Evolutionary conservation across 2,888 invertebrate genomes (phyloP).

Genomic region (Orthonevra nobilis): DNA sequence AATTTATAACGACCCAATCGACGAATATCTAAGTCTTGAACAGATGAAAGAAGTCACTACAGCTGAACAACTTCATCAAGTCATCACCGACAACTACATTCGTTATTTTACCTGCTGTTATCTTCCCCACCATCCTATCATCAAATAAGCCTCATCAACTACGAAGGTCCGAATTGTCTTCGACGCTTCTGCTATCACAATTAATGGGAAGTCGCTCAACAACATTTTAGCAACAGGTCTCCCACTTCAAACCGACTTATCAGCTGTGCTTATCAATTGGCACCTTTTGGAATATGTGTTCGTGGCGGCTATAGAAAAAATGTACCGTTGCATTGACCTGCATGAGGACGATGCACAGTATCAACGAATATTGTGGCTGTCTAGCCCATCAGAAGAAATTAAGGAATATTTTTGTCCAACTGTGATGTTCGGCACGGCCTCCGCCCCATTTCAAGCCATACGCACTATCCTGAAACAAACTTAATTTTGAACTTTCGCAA

Average conservation of each 20-base stretch:
- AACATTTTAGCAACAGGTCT: constrained; percentile 49
- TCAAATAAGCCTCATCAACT: constrained; percentile 38
- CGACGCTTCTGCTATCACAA: constrained; percentile 74
- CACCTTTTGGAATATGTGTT: constrained; percentile 31
- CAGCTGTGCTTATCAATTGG: constrained; percentile 44
- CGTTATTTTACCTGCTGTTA: constrained; percentile 35
- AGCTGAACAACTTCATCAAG: constrained; percentile 6
- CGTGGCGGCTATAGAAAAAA: constrained; percentile 55
- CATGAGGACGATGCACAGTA: constrained; percentile 31
- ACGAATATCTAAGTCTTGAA: constrained; percentile 29
- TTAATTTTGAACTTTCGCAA: constrained; percentile 7
- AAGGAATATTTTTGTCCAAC: constrained; percentile 24
- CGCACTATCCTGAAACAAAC: constrained; percentile 6
- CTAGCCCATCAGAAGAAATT: background rate
- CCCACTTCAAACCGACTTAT: constrained; percentile 43
- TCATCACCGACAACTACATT: background rate
- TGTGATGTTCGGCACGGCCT: constrained; percentile 12
- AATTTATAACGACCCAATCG: constrained; percentile 12
- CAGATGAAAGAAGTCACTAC: constrained; percentile 39
- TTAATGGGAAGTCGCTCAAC: constrained; percentile 39
- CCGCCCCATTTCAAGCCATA: background rate
- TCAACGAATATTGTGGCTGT: constrained; percentile 49
- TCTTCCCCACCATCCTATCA: constrained; percentile 41
- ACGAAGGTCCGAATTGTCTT: constrained; percentile 52
- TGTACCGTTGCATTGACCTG: constrained; percentile 44